Conservation (phyloP, 2,888 invertebrate species). For the Tenthredo mesomela region DNA sequence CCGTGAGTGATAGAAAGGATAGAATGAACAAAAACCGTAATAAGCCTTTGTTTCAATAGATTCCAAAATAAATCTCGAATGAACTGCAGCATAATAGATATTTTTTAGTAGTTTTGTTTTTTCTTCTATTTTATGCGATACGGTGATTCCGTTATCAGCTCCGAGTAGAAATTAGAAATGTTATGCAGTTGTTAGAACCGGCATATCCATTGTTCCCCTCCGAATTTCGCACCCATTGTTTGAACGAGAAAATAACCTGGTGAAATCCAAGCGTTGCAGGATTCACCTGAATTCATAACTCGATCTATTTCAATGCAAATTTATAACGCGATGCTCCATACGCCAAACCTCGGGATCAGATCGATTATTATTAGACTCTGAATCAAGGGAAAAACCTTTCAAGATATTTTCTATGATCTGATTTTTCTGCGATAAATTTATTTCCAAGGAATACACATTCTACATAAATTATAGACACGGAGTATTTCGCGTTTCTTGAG, state of each 20-base stretch:
- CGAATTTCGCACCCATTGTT: constrained; percentile 21
- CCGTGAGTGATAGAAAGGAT: not conserved
- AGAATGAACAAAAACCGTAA: not conserved
- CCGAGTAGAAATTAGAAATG: constrained; percentile 9
- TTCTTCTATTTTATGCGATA: not conserved
- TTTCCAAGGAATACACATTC: not conserved
- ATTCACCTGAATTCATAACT: constrained; percentile 12
- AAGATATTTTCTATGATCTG: not conserved
- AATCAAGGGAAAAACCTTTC: not conserved
- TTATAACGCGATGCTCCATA: not conserved
- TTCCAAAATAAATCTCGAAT: not conserved
- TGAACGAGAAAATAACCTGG: constrained; percentile 18
- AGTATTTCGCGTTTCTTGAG: constrained; percentile 1
- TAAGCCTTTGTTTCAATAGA: constrained; percentile 1
- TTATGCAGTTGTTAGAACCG: constrained; percentile 19
- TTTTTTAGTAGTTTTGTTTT: not conserved
- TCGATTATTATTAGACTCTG: not conserved
- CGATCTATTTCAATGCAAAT: constrained; percentile 32
- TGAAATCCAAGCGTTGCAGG: constrained; percentile 1
- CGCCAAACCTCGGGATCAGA: not conserved
- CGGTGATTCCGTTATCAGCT: not conserved
- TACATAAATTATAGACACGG: not conserved
- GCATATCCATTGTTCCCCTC: constrained; percentile 4
- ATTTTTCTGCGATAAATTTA: not conserved
- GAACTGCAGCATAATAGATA: not conserved